phyloP scores from a whole-genome alignment of 2,888 invertebrate genomes.

The Aricia artaxerxes region DNA sequence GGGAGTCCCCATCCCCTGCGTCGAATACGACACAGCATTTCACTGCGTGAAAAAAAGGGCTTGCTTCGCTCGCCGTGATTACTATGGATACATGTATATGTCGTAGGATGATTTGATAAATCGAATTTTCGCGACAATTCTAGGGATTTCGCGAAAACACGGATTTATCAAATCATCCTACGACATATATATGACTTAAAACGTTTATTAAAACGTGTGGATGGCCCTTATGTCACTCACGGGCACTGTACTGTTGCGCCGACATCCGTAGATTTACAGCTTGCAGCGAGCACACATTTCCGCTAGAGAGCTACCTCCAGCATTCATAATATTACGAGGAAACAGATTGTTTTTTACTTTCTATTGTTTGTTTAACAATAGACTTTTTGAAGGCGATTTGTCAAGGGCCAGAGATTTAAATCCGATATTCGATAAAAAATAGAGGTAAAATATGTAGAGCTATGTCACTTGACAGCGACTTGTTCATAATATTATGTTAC shows the following conservation, averaged over 20 bases:
- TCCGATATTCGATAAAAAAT: background rate
- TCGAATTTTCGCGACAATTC: no score
- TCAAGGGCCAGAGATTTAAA: background rate
- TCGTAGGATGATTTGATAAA: no score
- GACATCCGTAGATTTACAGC: constrained; percentile 72
- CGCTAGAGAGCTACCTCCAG: constrained; percentile 54
- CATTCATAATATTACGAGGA: constrained; percentile 49
- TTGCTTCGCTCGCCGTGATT: no score
- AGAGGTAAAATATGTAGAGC: background rate
- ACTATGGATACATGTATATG: no score
- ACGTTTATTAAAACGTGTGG: no score
- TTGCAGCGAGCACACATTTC: constrained; percentile 56
- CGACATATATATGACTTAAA: no score
- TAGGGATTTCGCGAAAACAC: no score
- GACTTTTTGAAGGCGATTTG: background rate
- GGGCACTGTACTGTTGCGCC: constrained; percentile 58
- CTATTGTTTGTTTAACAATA: constrained; percentile 16
- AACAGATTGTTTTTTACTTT: constrained; percentile 13
- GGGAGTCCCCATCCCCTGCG: no score
- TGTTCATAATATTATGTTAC: no score
- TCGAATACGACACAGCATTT: no score
- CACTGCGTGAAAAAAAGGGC: no score
- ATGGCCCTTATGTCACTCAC: constrained; percentile 33
- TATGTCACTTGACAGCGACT: background rate
- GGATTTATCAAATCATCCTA: no score